Base-by-base conservation (phyloP, 1,140 invertebrate species). In the Drosophila nigrodunni region DNA sequence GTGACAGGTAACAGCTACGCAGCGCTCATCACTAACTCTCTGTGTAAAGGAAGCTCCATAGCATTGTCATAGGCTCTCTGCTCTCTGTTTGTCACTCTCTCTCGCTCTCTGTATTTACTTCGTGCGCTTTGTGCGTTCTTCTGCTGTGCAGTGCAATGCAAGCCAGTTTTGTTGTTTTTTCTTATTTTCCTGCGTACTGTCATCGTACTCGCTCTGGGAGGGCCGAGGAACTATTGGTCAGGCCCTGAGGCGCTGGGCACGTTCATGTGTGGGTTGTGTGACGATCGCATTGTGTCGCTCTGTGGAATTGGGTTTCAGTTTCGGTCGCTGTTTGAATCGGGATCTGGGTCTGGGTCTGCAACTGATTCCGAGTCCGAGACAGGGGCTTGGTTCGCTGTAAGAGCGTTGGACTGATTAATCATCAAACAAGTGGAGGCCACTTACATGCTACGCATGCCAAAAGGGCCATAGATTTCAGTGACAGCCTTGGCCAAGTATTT, bases 401-500 rank as follows among this genome's bases (percentile, higher is more conserved):
- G 66, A 43, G 43, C 30, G 35, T 30, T 6, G 35, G 18, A 11
- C 66, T 70, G 66, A 74, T 74, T 74, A 74, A 74, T 74, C 72
- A 74, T 70, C 72, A 30, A 37, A 39, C 65, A 69, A 69, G 65
- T 74, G 65, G 58, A 70, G 58, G 50, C 50, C 66, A 62, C 50
- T 70, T 58, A 70, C 66, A 69, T 57, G 66, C 25, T 35, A 44
- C 49, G 71, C 65, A 74, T 74, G 71, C 71, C 65, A 69, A 74
- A 74, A 69, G 71, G 71, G 71, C 65, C 64, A 60, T 57, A 54
- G 62, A 34, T 64, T 64, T 44, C 44, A 35, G 46, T 44, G 37
- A 68, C 65, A 74, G 57, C 50, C 65, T 61, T 69, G 65, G 66
- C 65, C 71, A 74, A 74, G 66, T 62, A 74, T 70, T 74, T 74